These are phyloP conservation scores for Gandaritis pyraliata DNA, from an alignment of 2,888 invertebrate genomes.

Conservation along the genomic window DNA sequence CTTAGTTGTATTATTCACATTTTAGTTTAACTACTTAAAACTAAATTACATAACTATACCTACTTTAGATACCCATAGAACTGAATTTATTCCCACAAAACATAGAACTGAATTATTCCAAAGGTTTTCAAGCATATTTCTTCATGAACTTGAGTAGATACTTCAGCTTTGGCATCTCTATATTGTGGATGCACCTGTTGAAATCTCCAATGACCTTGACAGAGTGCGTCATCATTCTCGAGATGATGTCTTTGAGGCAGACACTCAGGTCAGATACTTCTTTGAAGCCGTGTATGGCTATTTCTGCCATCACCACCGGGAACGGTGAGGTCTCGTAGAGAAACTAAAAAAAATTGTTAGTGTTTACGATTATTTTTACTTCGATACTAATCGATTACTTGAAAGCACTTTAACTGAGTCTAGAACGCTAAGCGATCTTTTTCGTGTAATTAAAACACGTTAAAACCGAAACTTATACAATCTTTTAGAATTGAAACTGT, in stretches of 20 bases:
- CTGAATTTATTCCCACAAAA: background rate
- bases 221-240: slow-evolving; percentile 80
- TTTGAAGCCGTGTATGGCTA: slow-evolving; percentile 79
- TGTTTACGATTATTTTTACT: background rate
- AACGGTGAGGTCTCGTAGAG: slow-evolving; percentile 80
- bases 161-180: slow-evolving; percentile 80
- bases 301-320: slow-evolving; percentile 79
- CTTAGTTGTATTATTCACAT: slow-evolving; percentile 35
- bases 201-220: slow-evolving; percentile 81
- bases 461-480: no score
- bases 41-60: background rate
- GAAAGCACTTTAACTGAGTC: no score
- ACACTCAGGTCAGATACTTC: slow-evolving; percentile 79
- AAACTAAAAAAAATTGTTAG: slow-evolving; percentile 62
- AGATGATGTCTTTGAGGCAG: slow-evolving; percentile 78
- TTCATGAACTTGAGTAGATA: slow-evolving; percentile 80
- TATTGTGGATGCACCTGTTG: slow-evolving; percentile 79
- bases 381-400: no score
- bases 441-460: no score
- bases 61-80: no score
- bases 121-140: slow-evolving; percentile 65
- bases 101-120: background rate
- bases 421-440: no score
- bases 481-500: no score
- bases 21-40: slow-evolving; percentile 21